Evolutionary conservation across 2,888 invertebrate genomes (phyloP), one percentile per base, ranked within the genome.

Genomic region (Clostera curtula): DNA sequence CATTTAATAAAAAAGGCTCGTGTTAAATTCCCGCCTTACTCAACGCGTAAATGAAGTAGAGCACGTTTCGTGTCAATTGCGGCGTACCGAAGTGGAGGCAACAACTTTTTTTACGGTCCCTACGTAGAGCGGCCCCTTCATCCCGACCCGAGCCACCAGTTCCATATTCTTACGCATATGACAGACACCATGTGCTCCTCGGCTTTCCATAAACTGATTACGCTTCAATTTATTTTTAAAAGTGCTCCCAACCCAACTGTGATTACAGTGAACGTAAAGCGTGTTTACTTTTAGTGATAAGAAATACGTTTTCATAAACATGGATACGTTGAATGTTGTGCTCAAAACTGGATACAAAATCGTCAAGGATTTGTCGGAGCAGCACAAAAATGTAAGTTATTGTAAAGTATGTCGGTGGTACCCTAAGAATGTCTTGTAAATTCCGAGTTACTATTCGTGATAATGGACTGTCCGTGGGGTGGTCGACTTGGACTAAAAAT

Each of bases 341-440:
- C 55, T 82, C 27, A 82, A 79, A 56, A 80, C 76, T 36, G 74
- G 83, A 57, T 80, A 76, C 42, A 76, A 73, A 56, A 70, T 82
- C 41, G 70, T 82, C 27, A 83, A 80, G 62, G 75, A 73, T 57
- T 69, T 82, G 32, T 65, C 79, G 22, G 80, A 68, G 41, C 73
- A 63, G 35, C 71, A 67, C 34, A 82, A 73, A 55, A 45, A 56
- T 45, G 83, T 83, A 51, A 82, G 82, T 77, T 42, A 26, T 17
- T 6, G 19, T 19, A 16, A 15, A 24, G n/a, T 25, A n/a, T 14
- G 13, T 26, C 17, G 17, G 12, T 14, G 13, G 15, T 24, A n/a
- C n/a, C n/a, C n/a, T n/a, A n/a, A n/a, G n/a, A n/a, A n/a, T n/a
- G n/a, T n/a, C n/a, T n/a, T n/a, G n/a, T n/a, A n/a, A n/a, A n/a